These are phyloP conservation scores for Drosophila eohydei DNA, from an alignment of 2,888 invertebrate species.

Conservation along the genomic window DNA sequence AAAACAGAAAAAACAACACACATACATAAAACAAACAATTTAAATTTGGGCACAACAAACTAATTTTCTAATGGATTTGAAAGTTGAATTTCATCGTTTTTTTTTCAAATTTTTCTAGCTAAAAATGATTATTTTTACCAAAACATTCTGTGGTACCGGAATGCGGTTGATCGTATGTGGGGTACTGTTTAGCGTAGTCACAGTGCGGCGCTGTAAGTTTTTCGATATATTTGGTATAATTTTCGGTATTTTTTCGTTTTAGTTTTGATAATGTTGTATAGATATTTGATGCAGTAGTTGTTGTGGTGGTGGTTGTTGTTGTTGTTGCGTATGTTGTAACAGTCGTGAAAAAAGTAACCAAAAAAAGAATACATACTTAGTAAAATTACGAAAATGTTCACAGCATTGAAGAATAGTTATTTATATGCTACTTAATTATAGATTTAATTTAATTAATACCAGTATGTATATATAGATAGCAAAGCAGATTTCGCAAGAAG, in stretches of 20 bases:
- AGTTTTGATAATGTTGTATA: constrained; percentile 56
- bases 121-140: constrained; percentile 83
- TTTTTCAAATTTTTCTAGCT: constrained; percentile 51
- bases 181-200: constrained; percentile 85
- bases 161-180: constrained; percentile 86
- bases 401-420: constrained; percentile 61
- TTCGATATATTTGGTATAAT: constrained; percentile 60
- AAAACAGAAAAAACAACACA: constrained; percentile 18
- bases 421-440: constrained; percentile 54
- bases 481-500: constrained; percentile 46
- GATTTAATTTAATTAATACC: constrained; percentile 31
- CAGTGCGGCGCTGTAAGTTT: constrained; percentile 85
- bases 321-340: constrained; percentile 61
- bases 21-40: constrained; percentile 41
- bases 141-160: constrained; percentile 86
- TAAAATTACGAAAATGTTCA: constrained; percentile 63
- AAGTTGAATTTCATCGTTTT: constrained; percentile 23
- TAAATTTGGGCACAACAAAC: constrained; percentile 57
- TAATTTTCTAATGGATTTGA: constrained; percentile 35
- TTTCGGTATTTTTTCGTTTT: constrained; percentile 44
- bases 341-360: constrained; percentile 75
- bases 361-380: constrained; percentile 71
- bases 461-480: constrained; percentile 36
- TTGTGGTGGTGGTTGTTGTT: constrained; percentile 44
- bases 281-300: constrained; percentile 46